Percentiles rank a stretch among this genome's conserved stretches.
These are phyloP conservation scores for Sandelia bainsii DNA, from an alignment of 2,797 vertebrate species.

Conservation along the genomic window DNA sequence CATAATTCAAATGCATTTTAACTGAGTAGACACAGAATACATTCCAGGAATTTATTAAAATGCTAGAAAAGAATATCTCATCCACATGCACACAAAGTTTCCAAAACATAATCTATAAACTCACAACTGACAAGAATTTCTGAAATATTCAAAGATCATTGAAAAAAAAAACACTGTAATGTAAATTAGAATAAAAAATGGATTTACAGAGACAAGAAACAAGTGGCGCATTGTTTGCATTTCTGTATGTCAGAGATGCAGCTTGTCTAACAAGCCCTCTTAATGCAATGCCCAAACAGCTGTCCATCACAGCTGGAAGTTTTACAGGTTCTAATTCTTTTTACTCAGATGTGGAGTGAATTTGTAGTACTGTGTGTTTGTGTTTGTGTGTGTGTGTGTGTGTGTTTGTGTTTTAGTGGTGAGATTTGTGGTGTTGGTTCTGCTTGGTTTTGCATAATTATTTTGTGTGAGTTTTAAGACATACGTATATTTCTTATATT, in stretches of 20 bases:
- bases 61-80: neutral
- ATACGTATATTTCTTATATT: too few relatives aligned
- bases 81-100: neutral
- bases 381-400: neutral
- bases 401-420: constrained; percentile 4
- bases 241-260: constrained; percentile 22
- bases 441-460: neutral
- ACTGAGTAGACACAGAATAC: neutral
- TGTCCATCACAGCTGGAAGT: constrained; percentile 42
- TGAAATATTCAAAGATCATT: neutral
- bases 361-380: neutral
- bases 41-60: neutral
- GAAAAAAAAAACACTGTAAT: neutral
- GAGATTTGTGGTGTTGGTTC: neutral
- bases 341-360: constrained; percentile 12
- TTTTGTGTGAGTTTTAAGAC: neutral
- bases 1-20: neutral
- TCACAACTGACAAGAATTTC: neutral
- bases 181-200: constrained; percentile 1
- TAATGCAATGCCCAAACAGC: constrained; percentile 27
- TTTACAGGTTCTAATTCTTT: constrained; percentile 13
- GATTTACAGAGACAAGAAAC: constrained; percentile 16
- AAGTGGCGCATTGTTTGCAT: constrained; percentile 19
- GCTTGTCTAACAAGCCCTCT: constrained; percentile 24
- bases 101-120: neutral